Conservation (phyloP, 2,888 invertebrate species). For the Calephelis perditalis region DNA sequence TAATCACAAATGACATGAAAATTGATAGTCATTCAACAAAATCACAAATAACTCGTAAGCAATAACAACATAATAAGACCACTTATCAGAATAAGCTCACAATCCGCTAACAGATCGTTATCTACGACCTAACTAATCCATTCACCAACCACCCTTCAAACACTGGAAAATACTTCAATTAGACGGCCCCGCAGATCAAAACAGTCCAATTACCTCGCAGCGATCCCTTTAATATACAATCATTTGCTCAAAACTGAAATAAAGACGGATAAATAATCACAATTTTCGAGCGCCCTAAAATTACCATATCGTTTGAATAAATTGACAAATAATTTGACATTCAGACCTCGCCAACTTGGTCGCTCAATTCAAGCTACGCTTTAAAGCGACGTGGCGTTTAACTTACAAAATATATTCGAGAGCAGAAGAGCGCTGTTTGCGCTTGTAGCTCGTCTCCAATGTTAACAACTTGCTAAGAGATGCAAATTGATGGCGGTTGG, state of each 20-base stretch:
- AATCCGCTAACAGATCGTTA: slow-evolving; percentile 53
- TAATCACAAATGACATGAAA: background rate
- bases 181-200: slow-evolving; percentile 54
- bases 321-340: slow-evolving; percentile 61
- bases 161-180: slow-evolving; percentile 69
- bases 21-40: slow-evolving; percentile 22
- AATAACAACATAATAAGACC: slow-evolving; percentile 30
- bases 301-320: slow-evolving; percentile 73
- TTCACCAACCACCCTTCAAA: slow-evolving; percentile 63
- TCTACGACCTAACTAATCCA: slow-evolving; percentile 62
- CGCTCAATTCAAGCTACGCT: slow-evolving; percentile 31
- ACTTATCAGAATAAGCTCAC: slow-evolving; percentile 31
- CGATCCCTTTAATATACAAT: slow-evolving; percentile 65
- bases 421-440: slow-evolving; percentile 37
- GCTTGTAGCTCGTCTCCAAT: slow-evolving; percentile 32
- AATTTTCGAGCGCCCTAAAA: slow-evolving; percentile 62
- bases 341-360: slow-evolving; percentile 48
- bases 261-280: slow-evolving; percentile 66
- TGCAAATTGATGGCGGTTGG: slow-evolving; percentile 72
- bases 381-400: slow-evolving; percentile 11
- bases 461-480: slow-evolving; percentile 66
- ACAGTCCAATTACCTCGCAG: slow-evolving; percentile 67
- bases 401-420: background rate
- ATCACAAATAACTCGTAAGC: slow-evolving; percentile 25
- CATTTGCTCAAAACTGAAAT: slow-evolving; percentile 61